phyloP scores from a whole-genome alignment of 2,113 vertebrate species.

The Cathartes aura region DNA sequence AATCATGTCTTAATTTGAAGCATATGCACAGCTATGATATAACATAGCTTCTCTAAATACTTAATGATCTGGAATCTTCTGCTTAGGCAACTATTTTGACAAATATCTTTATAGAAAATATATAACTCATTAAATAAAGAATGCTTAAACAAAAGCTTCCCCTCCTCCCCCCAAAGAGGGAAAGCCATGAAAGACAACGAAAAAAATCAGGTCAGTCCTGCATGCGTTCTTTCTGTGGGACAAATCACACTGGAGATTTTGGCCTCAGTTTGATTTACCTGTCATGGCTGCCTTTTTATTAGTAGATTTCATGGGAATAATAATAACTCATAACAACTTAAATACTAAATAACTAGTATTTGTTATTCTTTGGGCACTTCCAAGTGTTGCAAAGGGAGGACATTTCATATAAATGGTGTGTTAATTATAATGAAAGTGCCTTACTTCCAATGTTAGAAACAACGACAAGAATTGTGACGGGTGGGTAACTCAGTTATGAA shows the following conservation, averaged over 20 bases:
- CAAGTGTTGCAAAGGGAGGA: neutral
- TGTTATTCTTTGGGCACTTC: neutral
- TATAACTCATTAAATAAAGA: neutral
- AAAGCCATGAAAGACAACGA: neutral
- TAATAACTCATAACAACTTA: neutral
- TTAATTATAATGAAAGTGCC: neutral
- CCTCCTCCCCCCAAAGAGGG: neutral
- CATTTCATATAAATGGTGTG: neutral
- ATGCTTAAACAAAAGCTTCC: neutral
- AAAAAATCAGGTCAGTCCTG: neutral
- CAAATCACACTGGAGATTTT: neutral
- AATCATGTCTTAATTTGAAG: neutral
- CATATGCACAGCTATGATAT: neutral
- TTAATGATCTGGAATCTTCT: neutral
- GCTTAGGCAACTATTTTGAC: neutral
- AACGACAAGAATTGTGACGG: neutral
- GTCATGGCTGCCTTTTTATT: neutral
- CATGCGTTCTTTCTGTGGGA: neutral
- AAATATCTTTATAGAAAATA: neutral
- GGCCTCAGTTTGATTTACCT: neutral
- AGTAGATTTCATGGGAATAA: neutral
- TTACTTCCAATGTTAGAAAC: neutral
- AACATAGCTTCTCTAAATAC: neutral
- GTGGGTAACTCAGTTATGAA: neutral
- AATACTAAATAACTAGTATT: neutral